Evolutionary conservation across 37 sponge, comb jelly and placozoan genomes (phyloP).

Genomic region (Hormiphora californensis): DNA sequence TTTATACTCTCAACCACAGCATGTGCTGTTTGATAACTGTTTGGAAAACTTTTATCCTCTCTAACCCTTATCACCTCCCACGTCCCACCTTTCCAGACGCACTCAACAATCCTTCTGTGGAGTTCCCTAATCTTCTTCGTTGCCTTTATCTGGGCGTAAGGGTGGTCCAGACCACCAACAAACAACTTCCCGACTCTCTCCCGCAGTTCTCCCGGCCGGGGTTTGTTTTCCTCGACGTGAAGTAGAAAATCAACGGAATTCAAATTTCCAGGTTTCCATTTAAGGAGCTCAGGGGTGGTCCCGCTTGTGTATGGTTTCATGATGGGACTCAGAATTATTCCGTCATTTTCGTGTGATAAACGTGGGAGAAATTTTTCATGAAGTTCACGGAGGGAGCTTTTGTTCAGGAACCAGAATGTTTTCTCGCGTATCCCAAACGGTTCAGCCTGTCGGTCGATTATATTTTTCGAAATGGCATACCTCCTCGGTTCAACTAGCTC

Average conservation of each 20-base stretch:
- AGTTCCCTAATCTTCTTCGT: conserved; percentile 69
- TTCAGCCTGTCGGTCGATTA: conserved; percentile 57
- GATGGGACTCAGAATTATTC: conserved; percentile 78
- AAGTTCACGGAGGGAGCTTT: background rate
- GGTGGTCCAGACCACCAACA: conserved; percentile 63
- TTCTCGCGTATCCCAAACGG: conserved; percentile 82
- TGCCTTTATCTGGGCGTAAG: conserved; percentile 60
- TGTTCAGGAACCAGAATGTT: conserved; percentile 60
- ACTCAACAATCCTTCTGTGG: conserved; percentile 87
- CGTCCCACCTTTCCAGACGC: conserved; percentile 62
- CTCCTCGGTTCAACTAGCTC: conserved; percentile 85
- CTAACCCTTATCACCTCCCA: conserved; percentile 83
- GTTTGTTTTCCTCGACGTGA: conserved; percentile 56
- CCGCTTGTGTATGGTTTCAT: conserved; percentile 76
- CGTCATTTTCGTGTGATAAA: conserved; percentile 84
- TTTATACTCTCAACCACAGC: conserved; percentile 61
- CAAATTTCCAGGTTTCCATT: conserved; percentile 93
- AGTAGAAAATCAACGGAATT: conserved; percentile 90
- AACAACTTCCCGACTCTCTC: conserved; percentile 67
- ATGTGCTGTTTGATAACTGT: conserved; percentile 70
- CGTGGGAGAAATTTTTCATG: conserved; percentile 65
- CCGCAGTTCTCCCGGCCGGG: conserved; percentile 65
- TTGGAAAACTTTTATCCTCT: conserved; percentile 89
- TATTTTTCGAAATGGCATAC: conserved; percentile 59
- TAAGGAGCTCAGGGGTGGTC: conserved; percentile 66